Evolutionary conservation across 2,113 vertebrate genomes (phyloP).

Genomic region (Ursus arctos): DNA sequence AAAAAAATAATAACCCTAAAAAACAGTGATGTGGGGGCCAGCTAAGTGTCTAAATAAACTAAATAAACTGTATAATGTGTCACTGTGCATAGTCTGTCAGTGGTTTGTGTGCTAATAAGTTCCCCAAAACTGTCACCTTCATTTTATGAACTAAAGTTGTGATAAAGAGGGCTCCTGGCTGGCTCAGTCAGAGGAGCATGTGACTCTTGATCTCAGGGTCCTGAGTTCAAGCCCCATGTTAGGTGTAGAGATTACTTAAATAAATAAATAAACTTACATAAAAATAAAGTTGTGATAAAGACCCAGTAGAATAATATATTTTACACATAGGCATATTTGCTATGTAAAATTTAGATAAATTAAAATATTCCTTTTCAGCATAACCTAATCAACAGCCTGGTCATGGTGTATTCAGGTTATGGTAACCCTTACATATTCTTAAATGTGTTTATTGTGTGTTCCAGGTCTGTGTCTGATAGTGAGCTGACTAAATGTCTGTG

Average conservation of each 20-base stretch:
- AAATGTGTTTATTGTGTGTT: not conserved
- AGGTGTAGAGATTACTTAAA: not conserved
- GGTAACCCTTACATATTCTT: not conserved
- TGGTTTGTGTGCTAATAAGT: not conserved
- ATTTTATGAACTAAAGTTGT: slow-evolving; percentile 7
- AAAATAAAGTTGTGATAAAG: not conserved
- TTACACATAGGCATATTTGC: not conserved
- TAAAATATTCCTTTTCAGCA: not conserved
- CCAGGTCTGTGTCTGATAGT: not conserved
- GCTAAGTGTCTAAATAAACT: not conserved
- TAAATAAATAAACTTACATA: not conserved
- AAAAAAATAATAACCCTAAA: not conserved
- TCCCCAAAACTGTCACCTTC: not conserved
- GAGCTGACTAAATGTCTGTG: not conserved
- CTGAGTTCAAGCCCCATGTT: not conserved
- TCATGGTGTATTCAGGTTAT: not conserved
- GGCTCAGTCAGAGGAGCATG: not conserved
- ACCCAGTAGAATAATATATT: not conserved
- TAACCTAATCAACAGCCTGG: not conserved
- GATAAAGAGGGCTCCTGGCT: not conserved
- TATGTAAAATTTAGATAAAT: not conserved
- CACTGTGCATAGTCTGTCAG: not conserved
- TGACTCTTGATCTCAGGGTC: not conserved
- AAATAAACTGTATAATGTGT: not conserved
- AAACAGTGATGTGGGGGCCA: not conserved